Conservation (phyloP, 2,888 invertebrate genomes). For the Boloria selene region DNA sequence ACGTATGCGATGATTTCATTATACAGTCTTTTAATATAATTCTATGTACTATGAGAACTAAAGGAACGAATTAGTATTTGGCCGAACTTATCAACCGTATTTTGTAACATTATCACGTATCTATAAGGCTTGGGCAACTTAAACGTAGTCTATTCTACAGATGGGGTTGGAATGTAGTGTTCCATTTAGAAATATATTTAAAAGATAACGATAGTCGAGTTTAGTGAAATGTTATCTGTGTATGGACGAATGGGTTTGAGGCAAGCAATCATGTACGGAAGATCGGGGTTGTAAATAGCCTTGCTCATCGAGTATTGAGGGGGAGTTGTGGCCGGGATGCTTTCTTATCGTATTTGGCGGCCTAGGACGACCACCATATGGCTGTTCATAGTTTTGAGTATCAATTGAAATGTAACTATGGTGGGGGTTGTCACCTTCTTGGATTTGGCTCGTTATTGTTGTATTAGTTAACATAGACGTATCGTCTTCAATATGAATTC, state of each 20-base stretch:
- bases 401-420: slow-evolving; percentile 87
- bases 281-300: slow-evolving; percentile 80
- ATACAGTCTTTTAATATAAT: slow-evolving; percentile 61
- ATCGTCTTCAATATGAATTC: slow-evolving; percentile 82
- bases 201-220: slow-evolving; percentile 63
- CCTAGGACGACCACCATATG: slow-evolving; percentile 73
- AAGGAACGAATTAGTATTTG: slow-evolving; percentile 66
- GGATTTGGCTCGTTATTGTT: slow-evolving; percentile 84
- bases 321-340: slow-evolving; percentile 70
- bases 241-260: slow-evolving; percentile 74
- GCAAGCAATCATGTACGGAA: slow-evolving; percentile 76
- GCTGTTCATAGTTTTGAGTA: slow-evolving; percentile 79
- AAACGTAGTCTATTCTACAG: slow-evolving; percentile 69
- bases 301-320: slow-evolving; percentile 77
- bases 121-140: slow-evolving; percentile 70
- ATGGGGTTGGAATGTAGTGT: slow-evolving; percentile 77
- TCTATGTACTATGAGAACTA: slow-evolving; percentile 52
- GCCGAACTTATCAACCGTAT: slow-evolving; percentile 60
- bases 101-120: slow-evolving; percentile 61
- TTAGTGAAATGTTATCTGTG: slow-evolving; percentile 70
- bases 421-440: slow-evolving; percentile 84
- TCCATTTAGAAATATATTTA: slow-evolving; percentile 74
- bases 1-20: slow-evolving; percentile 61
- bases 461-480: slow-evolving; percentile 83
- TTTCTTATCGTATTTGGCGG: slow-evolving; percentile 75